phyloP scores from a whole-genome alignment of 1,140 invertebrate species.

The Drosophila kanapiae region DNA sequence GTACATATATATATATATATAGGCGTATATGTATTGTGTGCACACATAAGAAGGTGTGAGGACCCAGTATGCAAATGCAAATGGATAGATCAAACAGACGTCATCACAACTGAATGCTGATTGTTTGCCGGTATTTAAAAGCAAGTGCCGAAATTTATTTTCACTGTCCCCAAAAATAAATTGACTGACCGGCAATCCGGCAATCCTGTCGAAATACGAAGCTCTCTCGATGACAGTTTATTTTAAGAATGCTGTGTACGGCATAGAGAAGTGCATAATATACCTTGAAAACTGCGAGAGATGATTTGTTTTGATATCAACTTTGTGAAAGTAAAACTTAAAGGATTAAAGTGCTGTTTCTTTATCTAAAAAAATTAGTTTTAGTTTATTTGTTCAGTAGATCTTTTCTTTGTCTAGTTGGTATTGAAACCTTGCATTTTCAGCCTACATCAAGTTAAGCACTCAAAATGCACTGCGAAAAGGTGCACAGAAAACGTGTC shows the following conservation, averaged over 20 bases:
- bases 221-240: conserved; percentile 9
- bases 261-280: conserved; percentile 11
- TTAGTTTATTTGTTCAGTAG: not conserved
- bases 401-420: not conserved
- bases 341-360: not conserved
- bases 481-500: not conserved
- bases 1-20: not conserved
- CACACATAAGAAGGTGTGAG: conserved; percentile 34
- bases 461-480: too few species aligned
- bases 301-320: not conserved
- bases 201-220: conserved; percentile 2
- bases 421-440: not conserved
- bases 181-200: conserved; percentile 31
- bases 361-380: too few species aligned
- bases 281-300: not conserved
- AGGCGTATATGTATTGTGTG: not conserved
- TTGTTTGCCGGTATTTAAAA: conserved; percentile 64
- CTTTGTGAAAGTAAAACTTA: not conserved
- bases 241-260: conserved; percentile 28
- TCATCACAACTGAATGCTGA: conserved; percentile 55
- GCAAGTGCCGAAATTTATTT: conserved; percentile 57
- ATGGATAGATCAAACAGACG: conserved; percentile 63
- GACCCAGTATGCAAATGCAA: conserved; percentile 50
- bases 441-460: not conserved
- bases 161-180: conserved; percentile 37